Evolutionary conservation across 2,888 invertebrate species (phyloP), one percentile per base, ranked within the genome.

Genomic region (Eulithis prunata): DNA sequence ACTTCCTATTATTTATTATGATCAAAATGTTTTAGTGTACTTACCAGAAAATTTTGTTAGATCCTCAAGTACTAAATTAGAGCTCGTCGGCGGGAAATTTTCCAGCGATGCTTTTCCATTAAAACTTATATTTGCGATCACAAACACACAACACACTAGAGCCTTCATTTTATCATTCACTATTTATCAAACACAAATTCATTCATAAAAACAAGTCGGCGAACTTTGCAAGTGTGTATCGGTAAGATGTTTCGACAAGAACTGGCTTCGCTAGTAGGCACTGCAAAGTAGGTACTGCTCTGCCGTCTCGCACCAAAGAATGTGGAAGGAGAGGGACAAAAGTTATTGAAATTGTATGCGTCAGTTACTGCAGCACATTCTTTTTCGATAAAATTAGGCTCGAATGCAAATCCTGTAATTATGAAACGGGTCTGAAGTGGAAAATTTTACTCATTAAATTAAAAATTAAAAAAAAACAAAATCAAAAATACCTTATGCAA

Each of bases 41-140:
- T 78, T 76, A 91, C 92, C 90, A 75, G 85, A 81, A 76, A 80
- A 86, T 75, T 82, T 87, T 0, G 88, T 89, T 5, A 83, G 82
- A 71, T 91, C 91, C 62, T 88, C 85, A 47, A 90, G 78, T 14
- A 90, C 79, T 58, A 86, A 72, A 72, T 85, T 88, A 8, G 81
- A 72, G 41, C 78, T 83, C 7, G 79, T 76, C 0, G 90, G 88
- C 10, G 84, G 75, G 65, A 88, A 86, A 75, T 86, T 90, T 64
- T 92, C 92, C 71, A 92, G 69, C 0, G 92, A 92, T 2, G 92
- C 92, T 75, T 88, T 91, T 11, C 91, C 86, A 80, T 89, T 88
- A 71, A 87, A 79, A 66, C 88, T 91, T 1, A 91, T 83, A 75
- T 90, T 90, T 6, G 83, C 80, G 47, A 92, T 78, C 58, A 91